Evolutionary conservation across 2,113 vertebrate genomes (phyloP).

Genomic region (Cyanoderma ruficeps): DNA sequence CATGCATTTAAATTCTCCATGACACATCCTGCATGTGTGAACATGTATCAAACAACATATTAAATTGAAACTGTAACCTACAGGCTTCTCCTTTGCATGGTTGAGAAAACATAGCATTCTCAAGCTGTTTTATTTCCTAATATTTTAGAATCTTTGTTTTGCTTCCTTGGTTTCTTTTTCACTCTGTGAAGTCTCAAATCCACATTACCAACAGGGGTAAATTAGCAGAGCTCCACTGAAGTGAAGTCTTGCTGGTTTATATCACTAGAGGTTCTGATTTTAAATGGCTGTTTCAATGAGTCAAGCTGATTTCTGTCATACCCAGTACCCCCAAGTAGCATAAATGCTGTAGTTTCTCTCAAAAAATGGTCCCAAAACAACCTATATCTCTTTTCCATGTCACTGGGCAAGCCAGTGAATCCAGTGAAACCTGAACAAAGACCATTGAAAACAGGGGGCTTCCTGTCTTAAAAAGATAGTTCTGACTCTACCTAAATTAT

Average conservation of each 20-base stretch:
- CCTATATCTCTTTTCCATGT: background rate
- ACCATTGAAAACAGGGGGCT: background rate
- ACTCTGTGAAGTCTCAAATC: background rate
- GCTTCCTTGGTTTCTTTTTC: slow-evolving; percentile 19
- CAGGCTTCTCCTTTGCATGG: background rate
- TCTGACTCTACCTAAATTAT: background rate
- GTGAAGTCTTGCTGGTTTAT: slow-evolving; percentile 30
- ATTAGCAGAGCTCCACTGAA: slow-evolving; percentile 5
- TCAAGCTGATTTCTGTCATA: slow-evolving; percentile 3
- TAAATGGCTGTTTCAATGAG: background rate
- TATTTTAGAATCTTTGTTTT: slow-evolving; percentile 23
- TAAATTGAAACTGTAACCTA: background rate
- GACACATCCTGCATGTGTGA: background rate
- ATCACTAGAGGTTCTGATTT: background rate
- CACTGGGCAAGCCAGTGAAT: background rate
- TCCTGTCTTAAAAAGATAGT: background rate
- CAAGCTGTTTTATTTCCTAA: slow-evolving; percentile 35
- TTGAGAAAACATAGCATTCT: background rate
- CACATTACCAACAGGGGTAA: slow-evolving; percentile 4
- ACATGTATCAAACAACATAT: background rate
- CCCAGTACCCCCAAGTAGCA: background rate
- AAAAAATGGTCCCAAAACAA: background rate
- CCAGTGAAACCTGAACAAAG: background rate
- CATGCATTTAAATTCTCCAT: background rate
- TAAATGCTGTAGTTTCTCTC: background rate